Base-by-base conservation (phyloP, 2,113 vertebrate genomes). In the Piaya cayana region DNA sequence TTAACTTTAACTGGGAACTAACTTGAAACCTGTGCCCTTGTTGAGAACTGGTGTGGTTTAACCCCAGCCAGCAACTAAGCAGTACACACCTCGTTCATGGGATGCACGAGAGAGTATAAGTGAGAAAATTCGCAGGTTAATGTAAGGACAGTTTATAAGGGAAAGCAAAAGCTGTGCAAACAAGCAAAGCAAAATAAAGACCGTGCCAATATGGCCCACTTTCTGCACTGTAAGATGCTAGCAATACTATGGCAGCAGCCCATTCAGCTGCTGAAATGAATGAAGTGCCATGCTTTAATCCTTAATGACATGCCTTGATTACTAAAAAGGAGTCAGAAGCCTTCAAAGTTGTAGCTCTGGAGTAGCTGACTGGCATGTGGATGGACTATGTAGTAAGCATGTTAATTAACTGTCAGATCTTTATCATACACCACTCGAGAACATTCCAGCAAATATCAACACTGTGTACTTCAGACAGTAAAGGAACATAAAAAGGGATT, bases 1-100 rank as follows among this genome's bases (percentile, higher is more conserved):
- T 32, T 92, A 93, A 91, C 67, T 93, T 87, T 90, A 96, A 82
- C 78, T 90, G 90, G 91, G 68, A 97, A 86, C 78, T 92, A 81
- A 86, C 21, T 81, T 94, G 58, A 97, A 95, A 93, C 71, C 78
- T 88, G 70, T 83, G 37, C 45, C 36, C 32, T 94, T 93, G 68
- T 80, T 96, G 81, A 97, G 95, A 97, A 22, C 47, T 49, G 21
- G 47, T 9, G 22, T 49, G 47, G 9, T 49, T 22, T 23, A 49
- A 49, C 47, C 47, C 47, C 47, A 49, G 21, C 47, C 12, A 12
- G 11, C 22, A 23, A 49, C 47, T 49, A 49, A 23, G 47, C 47
- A 49, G 9, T 21, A 12, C 47, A 49, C 47, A 47, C 8, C 47
- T 45, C 20, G 47, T 18, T 47, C 47, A 47, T 21, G 20, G 47